These are phyloP conservation scores for Channa striata DNA, from an alignment of 2,797 vertebrate genomes.

Conservation along the genomic window DNA sequence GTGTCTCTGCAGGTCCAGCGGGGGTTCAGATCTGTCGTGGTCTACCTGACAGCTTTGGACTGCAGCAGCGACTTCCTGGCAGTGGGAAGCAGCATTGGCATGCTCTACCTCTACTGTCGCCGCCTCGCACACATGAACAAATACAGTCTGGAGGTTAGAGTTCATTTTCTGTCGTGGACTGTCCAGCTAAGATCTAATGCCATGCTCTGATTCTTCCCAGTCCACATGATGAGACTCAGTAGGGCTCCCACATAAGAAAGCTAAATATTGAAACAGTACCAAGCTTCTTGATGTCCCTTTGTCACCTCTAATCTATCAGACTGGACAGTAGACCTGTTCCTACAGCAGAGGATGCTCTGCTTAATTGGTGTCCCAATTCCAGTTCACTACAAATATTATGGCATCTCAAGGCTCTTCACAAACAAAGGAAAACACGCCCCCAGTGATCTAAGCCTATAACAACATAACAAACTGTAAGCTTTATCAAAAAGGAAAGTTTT, in stretches of 20 bases:
- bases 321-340: no score
- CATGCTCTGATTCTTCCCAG: not conserved
- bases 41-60: constrained; percentile 96
- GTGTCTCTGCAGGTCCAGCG: constrained; percentile 66
- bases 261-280: no score
- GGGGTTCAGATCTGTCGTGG: constrained; percentile 90
- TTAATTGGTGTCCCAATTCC: no score
- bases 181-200: not conserved
- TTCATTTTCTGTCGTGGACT: constrained; percentile 12
- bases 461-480: no score
- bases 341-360: no score
- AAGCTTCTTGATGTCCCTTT: not conserved
- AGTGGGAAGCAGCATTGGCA: constrained; percentile 95
- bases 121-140: constrained; percentile 92
- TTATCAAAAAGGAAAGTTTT: no score
- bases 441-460: no score
- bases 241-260: no score
- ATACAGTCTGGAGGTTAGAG: constrained; percentile 93
- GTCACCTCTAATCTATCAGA: no score
- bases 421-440: no score
- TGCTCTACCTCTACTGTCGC: constrained; percentile 97
- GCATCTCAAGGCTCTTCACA: no score
- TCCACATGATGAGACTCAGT: not conserved
- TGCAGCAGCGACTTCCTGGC: constrained; percentile 94
- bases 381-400: no score